Conservation (phyloP, 2,113 vertebrate species). For the Ptyas mucosa region DNA sequence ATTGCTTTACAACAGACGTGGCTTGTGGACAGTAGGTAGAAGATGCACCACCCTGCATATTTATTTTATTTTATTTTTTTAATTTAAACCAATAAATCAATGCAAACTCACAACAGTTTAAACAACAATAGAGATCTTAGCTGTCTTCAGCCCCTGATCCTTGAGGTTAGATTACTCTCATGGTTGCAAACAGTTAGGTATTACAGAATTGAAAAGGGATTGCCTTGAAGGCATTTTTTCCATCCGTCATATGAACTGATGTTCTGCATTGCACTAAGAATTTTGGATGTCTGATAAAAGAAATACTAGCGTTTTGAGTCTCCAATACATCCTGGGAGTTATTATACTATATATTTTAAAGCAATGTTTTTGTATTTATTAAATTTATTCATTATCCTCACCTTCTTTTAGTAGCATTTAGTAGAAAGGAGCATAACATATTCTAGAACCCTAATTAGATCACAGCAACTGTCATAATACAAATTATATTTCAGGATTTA, state of each 20-base stretch:
- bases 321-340: background rate
- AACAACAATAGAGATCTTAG: background rate
- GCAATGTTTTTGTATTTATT: background rate
- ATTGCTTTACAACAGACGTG: background rate
- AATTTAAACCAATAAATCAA: background rate
- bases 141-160: background rate
- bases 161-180: background rate
- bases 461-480: background rate
- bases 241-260: background rate
- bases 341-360: background rate
- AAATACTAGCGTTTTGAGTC: background rate
- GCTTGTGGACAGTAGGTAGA: background rate
- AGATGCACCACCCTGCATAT: background rate
- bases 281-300: background rate
- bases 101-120: background rate
- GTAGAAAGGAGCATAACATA: background rate
- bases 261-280: rapidly evolving
- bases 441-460: background rate
- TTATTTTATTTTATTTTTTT: background rate
- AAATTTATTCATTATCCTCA: background rate
- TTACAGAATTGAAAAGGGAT: background rate
- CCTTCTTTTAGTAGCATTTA: background rate
- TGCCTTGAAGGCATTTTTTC: background rate
- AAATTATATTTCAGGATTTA: background rate
- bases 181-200: background rate